Conservation (phyloP, 1,140 invertebrate species). For the Globodera rostochiensis region DNA sequence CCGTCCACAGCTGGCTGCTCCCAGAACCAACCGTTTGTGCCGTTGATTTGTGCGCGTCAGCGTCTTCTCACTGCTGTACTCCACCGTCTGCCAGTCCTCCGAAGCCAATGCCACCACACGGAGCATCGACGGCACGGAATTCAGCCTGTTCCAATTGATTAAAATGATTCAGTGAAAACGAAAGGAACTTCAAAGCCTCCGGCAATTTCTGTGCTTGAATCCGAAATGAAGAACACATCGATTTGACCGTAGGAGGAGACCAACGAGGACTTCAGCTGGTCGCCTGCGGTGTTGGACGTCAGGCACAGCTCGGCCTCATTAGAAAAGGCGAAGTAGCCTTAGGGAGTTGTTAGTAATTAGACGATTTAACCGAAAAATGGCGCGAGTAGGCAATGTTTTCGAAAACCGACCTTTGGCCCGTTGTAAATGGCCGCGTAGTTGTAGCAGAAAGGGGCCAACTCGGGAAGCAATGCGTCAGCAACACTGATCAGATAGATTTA, state of each 20-base stretch:
- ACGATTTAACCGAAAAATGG: not conserved
- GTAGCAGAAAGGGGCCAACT: conserved; percentile 37
- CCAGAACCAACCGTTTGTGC: conserved; percentile 40
- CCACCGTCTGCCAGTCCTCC: conserved; percentile 13
- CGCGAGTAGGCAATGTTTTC: not conserved
- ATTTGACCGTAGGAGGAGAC: conserved; percentile 39
- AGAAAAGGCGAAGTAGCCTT: conserved; percentile 52
- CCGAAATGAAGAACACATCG: conserved; percentile 57
- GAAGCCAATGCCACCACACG: conserved; percentile 47
- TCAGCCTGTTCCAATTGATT: conserved; percentile 15
- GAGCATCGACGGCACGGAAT: conserved; percentile 29
- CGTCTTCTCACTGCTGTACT: conserved; percentile 46
- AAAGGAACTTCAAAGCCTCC: conserved; percentile 20
- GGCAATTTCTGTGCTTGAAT: conserved; percentile 27
- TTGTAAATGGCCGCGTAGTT: conserved; percentile 62
- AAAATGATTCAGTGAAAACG: not conserved
- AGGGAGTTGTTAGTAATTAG: not conserved
- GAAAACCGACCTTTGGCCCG: conserved; percentile 42
- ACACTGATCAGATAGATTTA: no score
- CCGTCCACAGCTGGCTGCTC: not conserved
- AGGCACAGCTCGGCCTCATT: conserved; percentile 41
- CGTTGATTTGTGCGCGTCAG: conserved; percentile 54
- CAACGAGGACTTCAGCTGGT: conserved; percentile 37
- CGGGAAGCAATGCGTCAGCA: not conserved
- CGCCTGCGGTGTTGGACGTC: conserved; percentile 1